These are phyloP conservation scores for Poecilia wingei DNA, from an alignment of 2,797 vertebrate genomes.

Conservation along the genomic window DNA sequence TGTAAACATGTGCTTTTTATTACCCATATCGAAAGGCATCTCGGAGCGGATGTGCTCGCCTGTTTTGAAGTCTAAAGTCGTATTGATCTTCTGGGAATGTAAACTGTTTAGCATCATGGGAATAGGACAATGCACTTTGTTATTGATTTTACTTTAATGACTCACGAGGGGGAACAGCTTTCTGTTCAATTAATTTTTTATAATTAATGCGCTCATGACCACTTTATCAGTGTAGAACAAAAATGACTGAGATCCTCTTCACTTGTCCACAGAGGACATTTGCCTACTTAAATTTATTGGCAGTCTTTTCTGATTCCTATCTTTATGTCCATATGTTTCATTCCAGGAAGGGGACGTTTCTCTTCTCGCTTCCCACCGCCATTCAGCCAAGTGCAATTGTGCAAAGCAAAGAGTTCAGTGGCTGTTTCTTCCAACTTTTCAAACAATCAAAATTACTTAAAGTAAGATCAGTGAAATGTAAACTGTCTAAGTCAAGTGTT, in stretches of 20 bases:
- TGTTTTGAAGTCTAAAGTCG: conserved; percentile 8
- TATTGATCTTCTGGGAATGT: conserved; percentile 1
- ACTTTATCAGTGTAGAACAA: background rate
- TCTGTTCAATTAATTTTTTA: conserved; percentile 5
- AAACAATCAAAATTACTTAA: background rate
- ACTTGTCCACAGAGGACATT: background rate
- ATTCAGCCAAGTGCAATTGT: background rate
- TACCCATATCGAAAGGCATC: conserved; percentile 14
- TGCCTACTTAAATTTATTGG: background rate
- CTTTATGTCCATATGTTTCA: background rate
- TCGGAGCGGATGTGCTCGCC: background rate
- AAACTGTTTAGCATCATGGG: conserved; percentile 7
- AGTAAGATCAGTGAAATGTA: background rate
- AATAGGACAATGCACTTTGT: conserved; percentile 2
- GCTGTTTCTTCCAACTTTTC: background rate
- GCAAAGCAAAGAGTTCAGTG: background rate
- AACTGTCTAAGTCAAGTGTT: background rate
- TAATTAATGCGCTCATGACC: background rate
- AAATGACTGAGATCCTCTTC: background rate
- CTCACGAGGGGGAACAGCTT: background rate
- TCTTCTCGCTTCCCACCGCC: background rate
- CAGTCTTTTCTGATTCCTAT: background rate
- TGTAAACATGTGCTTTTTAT: conserved; percentile 38
- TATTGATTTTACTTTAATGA: conserved; percentile 5
- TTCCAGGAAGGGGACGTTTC: background rate